Evolutionary conservation across 2,113 vertebrate genomes (phyloP).

Genomic region (Podocnemis expansa): DNA sequence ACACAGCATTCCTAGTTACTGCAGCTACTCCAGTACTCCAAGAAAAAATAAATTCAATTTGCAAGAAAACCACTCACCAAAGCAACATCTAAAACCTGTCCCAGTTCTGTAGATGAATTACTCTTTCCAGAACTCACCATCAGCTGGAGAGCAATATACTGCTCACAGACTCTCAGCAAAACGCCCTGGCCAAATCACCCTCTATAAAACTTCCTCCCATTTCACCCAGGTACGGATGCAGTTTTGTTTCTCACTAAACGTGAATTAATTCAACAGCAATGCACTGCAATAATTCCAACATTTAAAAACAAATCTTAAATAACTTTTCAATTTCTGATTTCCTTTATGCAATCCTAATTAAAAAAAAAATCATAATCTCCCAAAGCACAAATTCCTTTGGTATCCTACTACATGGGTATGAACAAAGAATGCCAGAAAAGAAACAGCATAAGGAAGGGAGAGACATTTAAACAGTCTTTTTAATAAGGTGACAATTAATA

Average conservation of each 20-base stretch:
- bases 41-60: background rate
- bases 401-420: background rate
- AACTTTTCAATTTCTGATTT: slow-evolving; percentile 30
- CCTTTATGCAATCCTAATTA: background rate
- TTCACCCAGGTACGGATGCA: background rate
- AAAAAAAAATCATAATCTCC: background rate
- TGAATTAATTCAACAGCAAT: slow-evolving; percentile 17
- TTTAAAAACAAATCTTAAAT: background rate
- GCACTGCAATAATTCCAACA: background rate
- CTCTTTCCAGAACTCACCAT: background rate
- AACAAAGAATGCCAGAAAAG: background rate
- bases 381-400: background rate
- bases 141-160: background rate
- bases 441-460: background rate
- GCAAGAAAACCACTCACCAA: background rate
- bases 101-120: background rate
- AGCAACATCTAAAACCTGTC: background rate
- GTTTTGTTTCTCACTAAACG: slow-evolving; percentile 1
- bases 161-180: background rate
- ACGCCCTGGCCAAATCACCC: background rate
- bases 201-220: background rate
- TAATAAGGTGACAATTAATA: background rate
- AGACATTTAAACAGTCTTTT: background rate
- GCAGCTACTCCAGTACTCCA: background rate
- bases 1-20: background rate